phyloP scores from a whole-genome alignment of 2,888 invertebrate species.

The Meiosimyza platycephala region DNA sequence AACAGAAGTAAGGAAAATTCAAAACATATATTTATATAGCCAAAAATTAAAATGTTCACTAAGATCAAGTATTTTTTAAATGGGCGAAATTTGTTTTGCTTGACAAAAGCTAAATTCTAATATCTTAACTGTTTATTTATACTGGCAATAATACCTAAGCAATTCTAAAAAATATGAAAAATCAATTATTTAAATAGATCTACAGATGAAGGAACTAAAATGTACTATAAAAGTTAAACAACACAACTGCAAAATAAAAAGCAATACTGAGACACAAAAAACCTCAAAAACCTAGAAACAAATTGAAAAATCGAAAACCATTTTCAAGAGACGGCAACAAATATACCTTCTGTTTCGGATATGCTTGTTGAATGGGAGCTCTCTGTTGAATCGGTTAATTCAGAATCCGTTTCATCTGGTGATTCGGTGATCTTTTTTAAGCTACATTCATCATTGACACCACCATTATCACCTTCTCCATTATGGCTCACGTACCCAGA shows the following conservation, averaged over 20 bases:
- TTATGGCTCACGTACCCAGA: conserved; percentile 34
- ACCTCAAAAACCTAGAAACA: conserved; percentile 34
- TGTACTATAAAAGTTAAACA: neutral
- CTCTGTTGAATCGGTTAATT: conserved; percentile 68
- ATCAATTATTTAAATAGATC: conserved; percentile 27
- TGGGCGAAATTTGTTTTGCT: no score
- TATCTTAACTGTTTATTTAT: no score
- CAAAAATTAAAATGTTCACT: no score
- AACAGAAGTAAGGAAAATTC: no score
- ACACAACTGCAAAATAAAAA: conserved; percentile 14
- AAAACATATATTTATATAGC: no score
- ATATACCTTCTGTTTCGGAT: conserved; percentile 60
- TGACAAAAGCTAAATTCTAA: no score
- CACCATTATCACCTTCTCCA: conserved; percentile 37
- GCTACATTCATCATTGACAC: conserved; percentile 34
- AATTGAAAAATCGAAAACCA: conserved; percentile 35
- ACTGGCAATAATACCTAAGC: neutral
- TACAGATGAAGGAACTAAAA: neutral
- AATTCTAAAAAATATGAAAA: conserved; percentile 18
- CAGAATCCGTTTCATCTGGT: conserved; percentile 70
- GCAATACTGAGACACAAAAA: neutral
- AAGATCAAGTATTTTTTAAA: no score
- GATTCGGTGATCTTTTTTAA: conserved; percentile 57
- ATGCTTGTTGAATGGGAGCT: conserved; percentile 67
- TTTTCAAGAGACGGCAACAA: conserved; percentile 37